Evolutionary conservation across 2,113 vertebrate species (phyloP), one percentile per base, ranked within the genome.

Genomic region (Rhodinocichla rosea): DNA sequence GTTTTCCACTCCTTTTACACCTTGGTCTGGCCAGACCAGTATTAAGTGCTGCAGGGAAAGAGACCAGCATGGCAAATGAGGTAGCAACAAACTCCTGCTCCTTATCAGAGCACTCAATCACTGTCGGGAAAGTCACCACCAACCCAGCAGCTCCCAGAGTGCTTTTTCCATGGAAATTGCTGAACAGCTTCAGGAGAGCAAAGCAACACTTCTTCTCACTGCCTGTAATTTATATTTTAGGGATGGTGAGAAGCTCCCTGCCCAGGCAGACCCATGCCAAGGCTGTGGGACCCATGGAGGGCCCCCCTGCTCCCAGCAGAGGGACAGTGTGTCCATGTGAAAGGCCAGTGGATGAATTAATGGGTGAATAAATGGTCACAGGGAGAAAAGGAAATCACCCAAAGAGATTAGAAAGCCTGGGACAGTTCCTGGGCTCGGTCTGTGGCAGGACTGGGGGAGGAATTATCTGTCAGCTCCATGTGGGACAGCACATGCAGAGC

Each of bases 271-370:
- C 2, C 79, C 17, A 0, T 7, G 53, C 42, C 39, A 30, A 39
- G 57, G 57, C 42, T 80, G 52, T 0, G 6, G 63, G 69, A 18
- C 16, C 47, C 23, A 6, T 0, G 14, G 45, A 24, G 9, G 6
- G 44, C 4, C 37, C 37, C 5, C 1, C 18, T 13, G 53, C 53
- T 44, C 60, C 74, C 9, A 26, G 35, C 50, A 20, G 23, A 53
- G 47, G 21, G 53, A 13, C 8, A 0, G 2, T 2, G 0, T 15
- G 7, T 8, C 62, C 32, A 6, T 0, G 0, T 3, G n/a, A 21
- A n/a, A 8, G 55, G 27, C 39, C 24, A 8, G 7, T 1, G 27
- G 56, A 2, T 44, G 50, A 35, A n/a, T 13, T 22, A 7, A 10
- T 3, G 40, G 68, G 6, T 27, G n/a, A 18, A 30, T 30, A 50